Conservation (phyloP, 2,888 invertebrate species). For the Glaucopsyche alexis region DNA sequence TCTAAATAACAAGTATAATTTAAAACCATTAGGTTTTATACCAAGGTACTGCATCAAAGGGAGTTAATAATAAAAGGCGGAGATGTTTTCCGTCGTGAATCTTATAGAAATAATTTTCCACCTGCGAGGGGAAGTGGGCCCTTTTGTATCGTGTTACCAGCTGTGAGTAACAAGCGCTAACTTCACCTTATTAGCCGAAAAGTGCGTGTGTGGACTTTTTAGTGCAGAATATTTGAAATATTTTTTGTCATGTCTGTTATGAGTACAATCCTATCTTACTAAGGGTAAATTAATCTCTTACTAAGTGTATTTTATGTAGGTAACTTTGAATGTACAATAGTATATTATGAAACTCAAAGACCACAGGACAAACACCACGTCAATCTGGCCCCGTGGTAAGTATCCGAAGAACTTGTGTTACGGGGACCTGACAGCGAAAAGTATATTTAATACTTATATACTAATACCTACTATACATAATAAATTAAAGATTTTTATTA, state of each 20-base stretch:
- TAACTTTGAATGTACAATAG: no score
- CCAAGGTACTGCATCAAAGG: conserved; percentile 66
- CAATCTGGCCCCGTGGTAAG: no score
- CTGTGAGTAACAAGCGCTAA: conserved; percentile 50
- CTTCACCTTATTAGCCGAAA: conserved; percentile 6
- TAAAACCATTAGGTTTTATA: conserved; percentile 67
- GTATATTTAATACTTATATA: no score
- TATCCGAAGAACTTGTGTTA: no score
- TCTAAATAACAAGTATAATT: conserved; percentile 56
- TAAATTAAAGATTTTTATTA: no score
- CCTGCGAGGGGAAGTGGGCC: conserved; percentile 46
- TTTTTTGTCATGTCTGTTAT: not conserved
- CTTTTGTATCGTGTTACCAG: conserved; percentile 55
- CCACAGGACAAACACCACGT: no score
- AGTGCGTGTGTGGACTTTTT: conserved; percentile 1
- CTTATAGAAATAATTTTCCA: conserved; percentile 62
- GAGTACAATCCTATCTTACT: no score
- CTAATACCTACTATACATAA: no score
- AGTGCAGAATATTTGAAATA: not conserved
- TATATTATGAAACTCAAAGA: no score
- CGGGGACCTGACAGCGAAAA: no score
- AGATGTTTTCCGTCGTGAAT: conserved; percentile 60
- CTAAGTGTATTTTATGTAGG: no score
- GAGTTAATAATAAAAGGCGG: conserved; percentile 75
- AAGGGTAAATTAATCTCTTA: no score